phyloP scores from a whole-genome alignment of 2,113 vertebrate genomes.

The Grammomys surdaster region DNA sequence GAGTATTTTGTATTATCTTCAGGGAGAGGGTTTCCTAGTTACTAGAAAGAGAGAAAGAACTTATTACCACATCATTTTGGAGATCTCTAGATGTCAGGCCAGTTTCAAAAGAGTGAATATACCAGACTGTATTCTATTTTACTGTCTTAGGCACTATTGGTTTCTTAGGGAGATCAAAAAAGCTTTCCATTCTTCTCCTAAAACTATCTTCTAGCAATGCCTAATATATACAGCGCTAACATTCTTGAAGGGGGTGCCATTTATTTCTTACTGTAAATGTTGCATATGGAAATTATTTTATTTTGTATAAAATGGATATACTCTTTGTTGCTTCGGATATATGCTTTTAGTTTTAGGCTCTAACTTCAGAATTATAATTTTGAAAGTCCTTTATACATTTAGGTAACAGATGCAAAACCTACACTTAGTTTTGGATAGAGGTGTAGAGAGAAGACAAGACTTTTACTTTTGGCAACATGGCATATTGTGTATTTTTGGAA shows the following conservation, averaged over 20 bases:
- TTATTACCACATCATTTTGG: not conserved
- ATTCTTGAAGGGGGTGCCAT: not conserved
- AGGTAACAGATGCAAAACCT: constrained; percentile 1
- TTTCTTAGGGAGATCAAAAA: not conserved
- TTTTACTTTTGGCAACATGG: constrained; percentile 20
- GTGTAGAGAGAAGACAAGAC: constrained; percentile 14
- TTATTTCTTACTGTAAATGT: constrained; percentile 14
- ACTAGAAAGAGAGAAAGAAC: not conserved
- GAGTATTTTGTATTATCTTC: not conserved
- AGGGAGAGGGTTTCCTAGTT: not conserved
- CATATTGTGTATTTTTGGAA: constrained; percentile 43
- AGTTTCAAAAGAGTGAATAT: not conserved
- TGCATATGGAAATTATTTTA: constrained; percentile 30
- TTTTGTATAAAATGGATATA: constrained; percentile 26
- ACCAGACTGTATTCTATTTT: not conserved
- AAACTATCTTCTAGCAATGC: not conserved
- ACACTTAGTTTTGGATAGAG: constrained; percentile 5
- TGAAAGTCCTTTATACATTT: constrained; percentile 22
- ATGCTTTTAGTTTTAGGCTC: not conserved
- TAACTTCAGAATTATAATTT: constrained; percentile 42
- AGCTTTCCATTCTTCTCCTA: not conserved
- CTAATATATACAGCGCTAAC: not conserved
- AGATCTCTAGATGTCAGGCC: not conserved
- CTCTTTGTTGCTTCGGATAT: not conserved
- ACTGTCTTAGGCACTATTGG: not conserved